Conservation (phyloP, 2,888 invertebrate genomes). For the Heliconius sara region DNA sequence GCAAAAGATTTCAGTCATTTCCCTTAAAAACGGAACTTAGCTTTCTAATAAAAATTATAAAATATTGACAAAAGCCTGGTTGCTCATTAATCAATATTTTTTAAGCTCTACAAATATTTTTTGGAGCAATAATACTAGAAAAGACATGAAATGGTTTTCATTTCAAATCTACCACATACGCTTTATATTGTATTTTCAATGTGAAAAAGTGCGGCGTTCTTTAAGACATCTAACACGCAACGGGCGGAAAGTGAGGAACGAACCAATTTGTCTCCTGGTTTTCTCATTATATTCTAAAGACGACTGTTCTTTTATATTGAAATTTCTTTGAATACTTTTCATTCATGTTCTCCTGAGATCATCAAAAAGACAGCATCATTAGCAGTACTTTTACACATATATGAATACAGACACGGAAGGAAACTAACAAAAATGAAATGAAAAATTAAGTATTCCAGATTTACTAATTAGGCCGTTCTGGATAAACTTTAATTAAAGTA, state of each 20-base stretch:
- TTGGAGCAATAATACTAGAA: background rate
- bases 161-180: background rate
- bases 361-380: background rate
- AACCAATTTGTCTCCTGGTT: conserved; percentile 6
- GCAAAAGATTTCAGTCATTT: conserved; percentile 26
- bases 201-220: background rate
- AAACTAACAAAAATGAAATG: background rate
- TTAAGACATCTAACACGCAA: conserved; percentile 11
- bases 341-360: background rate
- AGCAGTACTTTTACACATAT: background rate
- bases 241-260: conserved; percentile 9
- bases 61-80: conserved; percentile 1
- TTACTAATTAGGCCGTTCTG: conserved; percentile 28
- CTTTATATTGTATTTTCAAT: background rate
- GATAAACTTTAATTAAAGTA: conserved; percentile 57
- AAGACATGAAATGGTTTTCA: background rate
- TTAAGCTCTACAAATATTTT: background rate
- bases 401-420: background rate
- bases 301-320: conserved; percentile 11
- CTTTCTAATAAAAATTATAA: conserved; percentile 17
- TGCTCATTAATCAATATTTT: background rate
- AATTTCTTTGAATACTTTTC: background rate
- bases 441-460: conserved; percentile 11
- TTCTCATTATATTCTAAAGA: conserved; percentile 3
- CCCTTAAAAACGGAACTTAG: conserved; percentile 15